phyloP scores from a whole-genome alignment of 2,113 vertebrate genomes.

The Rhinopomastus cyanomelas region DNA sequence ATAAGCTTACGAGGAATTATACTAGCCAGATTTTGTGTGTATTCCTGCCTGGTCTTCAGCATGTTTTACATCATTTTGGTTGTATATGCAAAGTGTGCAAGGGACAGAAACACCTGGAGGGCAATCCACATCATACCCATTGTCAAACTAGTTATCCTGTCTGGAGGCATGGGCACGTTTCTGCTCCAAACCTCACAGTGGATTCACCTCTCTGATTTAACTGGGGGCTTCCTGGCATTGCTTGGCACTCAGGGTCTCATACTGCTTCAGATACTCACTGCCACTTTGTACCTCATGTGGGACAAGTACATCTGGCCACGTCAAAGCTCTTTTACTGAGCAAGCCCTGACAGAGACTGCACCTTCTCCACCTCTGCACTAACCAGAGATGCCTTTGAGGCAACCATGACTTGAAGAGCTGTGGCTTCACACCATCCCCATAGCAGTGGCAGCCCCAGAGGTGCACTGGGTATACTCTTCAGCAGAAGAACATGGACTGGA shows the following conservation, averaged over 20 bases:
- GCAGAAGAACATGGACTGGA: not conserved
- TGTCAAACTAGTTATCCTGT: not conserved
- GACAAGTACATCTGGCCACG: rapidly evolving
- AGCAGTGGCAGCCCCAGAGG: not conserved
- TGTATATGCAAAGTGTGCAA: not conserved
- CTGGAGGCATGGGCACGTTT: conserved; percentile 54
- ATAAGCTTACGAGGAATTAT: not conserved
- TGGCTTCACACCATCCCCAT: not conserved
- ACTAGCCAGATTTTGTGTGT: conserved; percentile 58
- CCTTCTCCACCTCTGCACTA: not conserved
- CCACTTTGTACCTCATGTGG: not conserved
- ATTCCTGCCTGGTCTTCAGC: conserved; percentile 51
- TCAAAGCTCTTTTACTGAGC: not conserved
- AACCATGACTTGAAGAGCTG: not conserved
- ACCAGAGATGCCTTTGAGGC: not conserved
- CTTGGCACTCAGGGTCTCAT: conserved; percentile 44
- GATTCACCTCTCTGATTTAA: conserved; percentile 46
- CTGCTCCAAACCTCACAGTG: conserved; percentile 35
- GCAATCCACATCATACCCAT: not conserved
- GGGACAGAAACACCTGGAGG: conserved; percentile 13
- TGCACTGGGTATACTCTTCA: not conserved
- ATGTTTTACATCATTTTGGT: conserved; percentile 42
- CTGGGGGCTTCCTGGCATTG: conserved; percentile 59
- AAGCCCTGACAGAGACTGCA: not conserved
- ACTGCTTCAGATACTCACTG: conserved; percentile 49